A percentile compares a stretch with the other conserved stretches of the same genome.
Conservation (phyloP, 2,888 invertebrate species). For the Megastigmus dorsalis region DNA sequence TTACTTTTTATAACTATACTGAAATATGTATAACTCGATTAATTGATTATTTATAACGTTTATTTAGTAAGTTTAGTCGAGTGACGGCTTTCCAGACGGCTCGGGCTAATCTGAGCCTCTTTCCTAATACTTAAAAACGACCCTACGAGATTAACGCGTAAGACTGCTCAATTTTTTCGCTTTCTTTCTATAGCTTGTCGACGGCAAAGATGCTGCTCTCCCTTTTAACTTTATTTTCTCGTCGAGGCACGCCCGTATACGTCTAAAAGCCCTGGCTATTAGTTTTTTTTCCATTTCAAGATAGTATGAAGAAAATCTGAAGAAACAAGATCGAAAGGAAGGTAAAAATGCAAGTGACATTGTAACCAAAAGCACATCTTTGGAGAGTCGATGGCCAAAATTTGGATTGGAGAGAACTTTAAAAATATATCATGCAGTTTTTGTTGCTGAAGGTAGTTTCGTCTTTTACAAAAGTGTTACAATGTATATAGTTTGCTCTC, state of each 20-base stretch:
- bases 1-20: conserved; percentile 61
- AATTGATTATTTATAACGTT: conserved; percentile 66
- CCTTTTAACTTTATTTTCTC: conserved; percentile 7
- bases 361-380: conserved; percentile 2
- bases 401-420: too few species aligned
- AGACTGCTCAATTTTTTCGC: not conserved
- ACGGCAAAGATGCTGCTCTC: not conserved
- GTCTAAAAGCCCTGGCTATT: conserved; percentile 41
- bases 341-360: conserved; percentile 17
- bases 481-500: too few species aligned
- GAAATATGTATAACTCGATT: conserved; percentile 65
- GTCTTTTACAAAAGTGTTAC: too few species aligned
- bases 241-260: conserved; percentile 28
- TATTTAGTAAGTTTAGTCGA: conserved; percentile 60
- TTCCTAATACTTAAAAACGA: conserved; percentile 58
- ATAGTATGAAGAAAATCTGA: conserved; percentile 3
- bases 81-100: conserved; percentile 58
- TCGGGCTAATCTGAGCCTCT: conserved; percentile 55
- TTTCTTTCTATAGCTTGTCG: not conserved
- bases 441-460: not conserved
- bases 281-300: conserved; percentile 8
- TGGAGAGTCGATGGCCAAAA: not conserved
- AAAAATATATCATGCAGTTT: not conserved
- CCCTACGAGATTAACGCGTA: conserved; percentile 47
- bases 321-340: conserved; percentile 18